Evolutionary conservation across 2,113 vertebrate species (phyloP), one percentile per base, ranked within the genome.

Genomic region (Nicator chloris): DNA sequence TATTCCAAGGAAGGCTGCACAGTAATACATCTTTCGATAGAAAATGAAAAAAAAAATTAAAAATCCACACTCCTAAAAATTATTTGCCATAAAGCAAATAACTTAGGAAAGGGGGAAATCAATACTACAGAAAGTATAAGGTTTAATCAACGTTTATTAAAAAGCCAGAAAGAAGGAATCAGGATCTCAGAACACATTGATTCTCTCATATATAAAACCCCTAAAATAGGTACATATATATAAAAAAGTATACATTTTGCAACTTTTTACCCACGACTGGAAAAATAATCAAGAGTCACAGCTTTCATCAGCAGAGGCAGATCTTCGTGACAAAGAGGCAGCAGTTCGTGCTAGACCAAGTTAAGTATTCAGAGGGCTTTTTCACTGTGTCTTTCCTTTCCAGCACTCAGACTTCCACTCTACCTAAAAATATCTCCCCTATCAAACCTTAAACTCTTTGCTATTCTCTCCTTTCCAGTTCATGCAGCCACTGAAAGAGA

Each of bases 401-500:
- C 37, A 49, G 82, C 70, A 85, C 53, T 92, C 61, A 44, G 76
- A 71, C 44, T 94, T 93, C 31, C 63, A 94, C 26, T 75, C 27
- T 42, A 59, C n/a, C 88, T 97, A 94, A 93, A 95, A 92, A 83
- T 86, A 95, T 24, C 79, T 80, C 61, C 23, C 31, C 57, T 82
- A 8, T 21, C 68, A 77, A 50, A 69, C 47, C 54, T 85, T 39
- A 9, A 86, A 85, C 54, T 57, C 60, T 82, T n/a, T 71, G 66
- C 60, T 85, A 6, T 50, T 89, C 72, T 68, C 50, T 37, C 16
- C 54, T 37, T 76, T 86, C n/a, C 71, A 92, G 63, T 42, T 86
- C 90, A 88, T 8, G 18, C 2, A 27, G 59, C 30, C 87, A 56
- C 8, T 70, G 39, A 75, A 78, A 64, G 26, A 83, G 37, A 76